Conservation (phyloP, 2,888 invertebrate species). For the Ptilodon capucinus region DNA sequence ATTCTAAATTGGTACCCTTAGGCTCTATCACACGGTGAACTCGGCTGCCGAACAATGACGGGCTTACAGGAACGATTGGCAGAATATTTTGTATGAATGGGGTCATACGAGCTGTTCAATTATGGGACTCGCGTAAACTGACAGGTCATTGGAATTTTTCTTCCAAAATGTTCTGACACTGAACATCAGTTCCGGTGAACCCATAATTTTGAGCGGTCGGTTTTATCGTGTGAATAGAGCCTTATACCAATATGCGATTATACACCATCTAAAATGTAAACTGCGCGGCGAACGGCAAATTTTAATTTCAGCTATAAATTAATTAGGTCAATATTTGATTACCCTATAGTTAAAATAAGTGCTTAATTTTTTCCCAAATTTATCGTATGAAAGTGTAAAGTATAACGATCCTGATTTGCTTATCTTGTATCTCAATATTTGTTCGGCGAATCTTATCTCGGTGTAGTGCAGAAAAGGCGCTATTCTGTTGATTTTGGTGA, state of each 20-base stretch:
- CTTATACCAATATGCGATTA: slow-evolving; percentile 15
- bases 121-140: too few species aligned
- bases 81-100: too few species aligned
- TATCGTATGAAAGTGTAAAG: slow-evolving; percentile 71
- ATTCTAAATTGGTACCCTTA: slow-evolving; percentile 42
- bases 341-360: slow-evolving; percentile 47
- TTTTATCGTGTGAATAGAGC: too few species aligned
- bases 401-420: slow-evolving; percentile 71
- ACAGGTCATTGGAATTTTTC: too few species aligned
- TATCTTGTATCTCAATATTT: slow-evolving; percentile 68
- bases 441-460: slow-evolving; percentile 64
- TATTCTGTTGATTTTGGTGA: slow-evolving; percentile 61
- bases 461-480: slow-evolving; percentile 57
- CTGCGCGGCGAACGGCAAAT: slow-evolving; percentile 13
- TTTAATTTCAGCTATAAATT: slow-evolving; percentile 15
- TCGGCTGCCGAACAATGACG: too few species aligned
- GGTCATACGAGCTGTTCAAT: too few species aligned
- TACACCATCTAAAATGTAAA: slow-evolving; percentile 19
- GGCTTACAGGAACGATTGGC: too few species aligned
- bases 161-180: too few species aligned
- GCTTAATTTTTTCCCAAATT: slow-evolving; percentile 57
- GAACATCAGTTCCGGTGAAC: too few species aligned
- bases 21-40: too few species aligned
- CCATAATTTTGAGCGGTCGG: too few species aligned
- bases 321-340: slow-evolving; percentile 40